Evolutionary conservation across 2,113 vertebrate species (phyloP).

Genomic region (Mola mola): DNA sequence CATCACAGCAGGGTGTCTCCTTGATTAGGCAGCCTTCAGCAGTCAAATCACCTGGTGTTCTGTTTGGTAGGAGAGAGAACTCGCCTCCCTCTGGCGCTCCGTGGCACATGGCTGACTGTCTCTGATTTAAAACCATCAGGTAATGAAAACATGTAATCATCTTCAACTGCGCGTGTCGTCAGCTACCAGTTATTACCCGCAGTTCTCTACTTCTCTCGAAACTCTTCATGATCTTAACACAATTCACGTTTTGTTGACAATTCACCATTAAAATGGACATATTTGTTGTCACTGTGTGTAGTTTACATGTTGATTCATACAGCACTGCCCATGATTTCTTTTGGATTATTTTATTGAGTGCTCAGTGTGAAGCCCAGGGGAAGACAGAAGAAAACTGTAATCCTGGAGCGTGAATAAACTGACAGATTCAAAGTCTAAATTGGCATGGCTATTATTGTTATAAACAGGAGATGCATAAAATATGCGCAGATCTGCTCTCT

Average conservation of each 20-base stretch:
- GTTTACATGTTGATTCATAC: constrained; percentile 7
- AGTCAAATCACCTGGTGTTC: constrained; percentile 66
- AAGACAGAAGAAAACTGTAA: background rate
- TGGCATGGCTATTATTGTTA: constrained; percentile 1
- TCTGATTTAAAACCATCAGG: constrained; percentile 64
- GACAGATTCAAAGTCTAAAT: constrained; percentile 19
- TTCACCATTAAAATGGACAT: background rate
- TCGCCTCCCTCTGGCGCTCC: constrained; percentile 42
- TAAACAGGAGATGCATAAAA: constrained; percentile 36
- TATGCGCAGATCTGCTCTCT: constrained; percentile 29
- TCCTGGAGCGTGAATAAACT: constrained; percentile 14
- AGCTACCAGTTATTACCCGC: constrained; percentile 34
- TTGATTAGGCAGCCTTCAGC: constrained; percentile 68
- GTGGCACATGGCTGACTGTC: constrained; percentile 42
- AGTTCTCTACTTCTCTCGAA: constrained; percentile 32
- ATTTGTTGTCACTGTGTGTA: background rate
- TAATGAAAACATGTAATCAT: constrained; percentile 71
- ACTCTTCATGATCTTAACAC: constrained; percentile 4
- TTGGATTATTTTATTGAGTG: constrained; percentile 2
- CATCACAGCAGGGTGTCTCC: constrained; percentile 30
- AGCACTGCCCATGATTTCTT: background rate
- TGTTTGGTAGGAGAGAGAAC: constrained; percentile 54
- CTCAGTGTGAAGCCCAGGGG: background rate
- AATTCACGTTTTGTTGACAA: constrained; percentile 17
- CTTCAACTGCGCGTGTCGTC: constrained; percentile 39